Percentiles rank a stretch among this genome's conserved stretches.
These are phyloP conservation scores for Spea multiplicata DNA, from an alignment of 2,113 vertebrate species.

Conservation along the genomic window DNA sequence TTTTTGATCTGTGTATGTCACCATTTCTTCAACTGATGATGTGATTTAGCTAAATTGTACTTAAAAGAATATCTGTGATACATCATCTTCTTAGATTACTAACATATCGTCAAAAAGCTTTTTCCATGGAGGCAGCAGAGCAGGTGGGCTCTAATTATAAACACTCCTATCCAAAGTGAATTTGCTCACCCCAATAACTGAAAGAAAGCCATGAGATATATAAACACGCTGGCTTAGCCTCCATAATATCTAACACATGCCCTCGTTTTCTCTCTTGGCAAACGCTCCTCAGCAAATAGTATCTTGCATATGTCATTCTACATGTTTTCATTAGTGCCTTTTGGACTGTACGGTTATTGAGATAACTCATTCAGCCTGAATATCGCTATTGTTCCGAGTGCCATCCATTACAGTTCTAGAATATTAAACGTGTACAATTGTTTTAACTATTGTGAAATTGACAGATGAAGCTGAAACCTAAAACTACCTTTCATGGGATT, in stretches of 20 bases:
- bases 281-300: conserved; percentile 15
- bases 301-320: conserved; percentile 39
- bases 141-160: background rate
- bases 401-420: conserved; percentile 66
- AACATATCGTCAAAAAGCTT: too few relatives aligned
- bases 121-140: background rate
- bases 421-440: conserved; percentile 82
- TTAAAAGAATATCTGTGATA: too few relatives aligned
- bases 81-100: too few relatives aligned
- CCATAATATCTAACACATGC: background rate
- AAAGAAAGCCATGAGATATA: background rate
- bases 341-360: conserved; percentile 8
- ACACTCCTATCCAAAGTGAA: background rate
- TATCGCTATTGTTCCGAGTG: conserved; percentile 54
- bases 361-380: conserved; percentile 48
- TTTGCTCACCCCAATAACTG: background rate
- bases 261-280: conserved; percentile 17
- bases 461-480: conserved; percentile 80
- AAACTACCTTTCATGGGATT: conserved; percentile 85
- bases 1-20: too few relatives aligned
- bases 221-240: background rate
- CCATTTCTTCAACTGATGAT: too few relatives aligned
- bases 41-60: too few relatives aligned
- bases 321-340: conserved; percentile 42
- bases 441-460: conserved; percentile 84